phyloP scores from a whole-genome alignment of 2,797 vertebrate genomes.

The Channa striata region DNA sequence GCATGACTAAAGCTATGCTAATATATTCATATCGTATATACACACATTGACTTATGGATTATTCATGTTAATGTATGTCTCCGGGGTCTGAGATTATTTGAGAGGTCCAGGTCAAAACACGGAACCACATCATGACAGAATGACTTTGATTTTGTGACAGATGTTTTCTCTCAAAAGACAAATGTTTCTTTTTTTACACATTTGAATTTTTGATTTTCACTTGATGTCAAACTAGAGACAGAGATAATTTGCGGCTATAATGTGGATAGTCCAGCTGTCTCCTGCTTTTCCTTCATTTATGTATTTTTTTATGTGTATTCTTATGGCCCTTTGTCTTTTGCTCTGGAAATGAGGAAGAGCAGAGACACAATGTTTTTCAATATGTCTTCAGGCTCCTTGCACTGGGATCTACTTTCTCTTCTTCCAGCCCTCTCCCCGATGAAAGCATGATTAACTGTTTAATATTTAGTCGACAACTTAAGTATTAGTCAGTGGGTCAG shows the following conservation, averaged over 20 bases:
- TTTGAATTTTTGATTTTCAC: conserved; percentile 32
- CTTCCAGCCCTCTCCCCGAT: conserved; percentile 48
- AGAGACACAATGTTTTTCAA: conserved; percentile 21
- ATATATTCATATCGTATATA: conserved; percentile 80
- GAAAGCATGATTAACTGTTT: conserved; percentile 64
- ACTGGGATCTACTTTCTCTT: conserved; percentile 31
- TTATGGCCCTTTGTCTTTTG: conserved; percentile 21
- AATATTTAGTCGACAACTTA: conserved; percentile 39
- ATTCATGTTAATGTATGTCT: conserved; percentile 53
- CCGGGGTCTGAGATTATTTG: conserved; percentile 44
- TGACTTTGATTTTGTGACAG: conserved; percentile 51
- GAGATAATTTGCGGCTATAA: conserved; percentile 24
- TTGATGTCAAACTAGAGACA: conserved; percentile 46
- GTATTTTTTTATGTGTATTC: background rate
- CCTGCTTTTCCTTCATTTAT: conserved; percentile 17
- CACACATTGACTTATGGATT: conserved; percentile 75
- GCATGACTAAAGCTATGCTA: conserved; percentile 85
- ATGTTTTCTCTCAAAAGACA: conserved; percentile 46
- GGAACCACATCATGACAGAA: conserved; percentile 63
- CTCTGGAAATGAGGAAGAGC: conserved; percentile 44
- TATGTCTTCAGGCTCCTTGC: conserved; percentile 35
- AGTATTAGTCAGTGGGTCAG: conserved; percentile 51
- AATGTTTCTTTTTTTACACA: conserved; percentile 42
- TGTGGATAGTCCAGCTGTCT: conserved; percentile 30
- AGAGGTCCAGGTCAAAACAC: conserved; percentile 67